Evolutionary conservation across 2,888 invertebrate genomes (phyloP), one percentile per base, ranked within the genome.

Genomic region (Cheilosia pagana): DNA sequence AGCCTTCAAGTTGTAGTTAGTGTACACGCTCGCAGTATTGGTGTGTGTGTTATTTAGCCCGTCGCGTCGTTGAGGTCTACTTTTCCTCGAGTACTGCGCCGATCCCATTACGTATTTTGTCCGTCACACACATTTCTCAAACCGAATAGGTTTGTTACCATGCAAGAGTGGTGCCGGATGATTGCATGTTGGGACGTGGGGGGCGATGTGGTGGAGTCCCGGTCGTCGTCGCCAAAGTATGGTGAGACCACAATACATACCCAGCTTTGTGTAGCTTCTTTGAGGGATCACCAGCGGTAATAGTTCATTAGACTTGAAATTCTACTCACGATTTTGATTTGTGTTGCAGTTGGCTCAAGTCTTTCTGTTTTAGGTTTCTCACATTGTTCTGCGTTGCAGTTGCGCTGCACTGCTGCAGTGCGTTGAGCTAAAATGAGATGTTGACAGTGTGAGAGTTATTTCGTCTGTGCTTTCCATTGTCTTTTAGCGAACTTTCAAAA

Each of bases 251-350:
- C 55, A 70, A 48, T 60, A 16, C 25, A 31, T 5, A 35, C 16
- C 39, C 60, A 12, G 28, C 25, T 31, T 43, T 19, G 31, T 52
- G 62, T 62, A 74, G 78, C 79, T 79, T 83, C 83, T 75, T 79
- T 79, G 62, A 82, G 78, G 39, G 78, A 82, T 82, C 71, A 16
- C 43, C 35, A 35, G 6, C 31, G 74, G 81, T 67, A 70, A 79
- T 74, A 74, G 83, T 79, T 83, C 83, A 79, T 83, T 81, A 85
- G 85, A 85, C 81, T 81, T 76, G 81, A 81, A 71, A 81, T 81
- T 81, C 70, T 81, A 71, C 85, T 81, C 85, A 81, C 85, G 85
- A 79, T 81, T 85, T 81, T 85, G 79, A 85, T 79, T 85, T 83
- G 68, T 74, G 72, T 41, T 52, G 48, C 57, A 41, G 57, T 28